Base-by-base conservation (phyloP, 1,140 invertebrate species). In the Eubasilissa regina region DNA sequence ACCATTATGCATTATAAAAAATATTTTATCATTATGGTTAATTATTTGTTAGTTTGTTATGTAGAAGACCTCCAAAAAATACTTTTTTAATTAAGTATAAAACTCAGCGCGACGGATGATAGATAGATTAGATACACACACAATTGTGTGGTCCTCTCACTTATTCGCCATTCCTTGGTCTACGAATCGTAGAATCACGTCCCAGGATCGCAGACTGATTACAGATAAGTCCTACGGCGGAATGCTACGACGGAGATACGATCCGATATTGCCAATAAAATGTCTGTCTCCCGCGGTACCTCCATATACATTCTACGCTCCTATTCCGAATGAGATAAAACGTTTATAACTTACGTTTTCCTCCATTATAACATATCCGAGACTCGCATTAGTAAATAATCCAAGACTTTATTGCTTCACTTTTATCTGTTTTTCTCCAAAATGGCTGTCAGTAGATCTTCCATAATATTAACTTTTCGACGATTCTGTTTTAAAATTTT, bases 261-360 rank as follows among this genome's bases (percentile, higher is more conserved):
- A 74, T 74, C 75, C 80, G 80, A 81, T 78, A 81, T 81, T 81
- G 80, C 80, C 80, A 81, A 81, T 81, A 81, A 81, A 81, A 81
- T 75, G 70, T 78, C 76, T 78, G 77, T 81, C 76, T 81, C 68
- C 58, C 55, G n/a, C 21, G 73, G 53, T 75, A 75, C 73, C 55
- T 70, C 45, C 66, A 25, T 25, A 70, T 21, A 70, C 66, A 70
- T 70, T 78, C 66, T 78, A 25, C 77, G 64, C 66, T 78, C 56
- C 77, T 70, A 70, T 70, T 70, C 19, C 17, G 35, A 60, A 68
- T 53, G 48, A 58, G 51, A 78, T 78, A 72, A 70, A 72, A 78
- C 58, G 66, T 70, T 77, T 72, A 78, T 78, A 70, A 78, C 64
- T 70, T 44, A 70, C 48, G 48, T 56, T 78, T 58, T 60, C 51